A percentile compares a stretch with the other conserved stretches of the same genome.
Evolutionary conservation across 2,797 vertebrate species (phyloP).

Genomic region (Phrynocephalus vlangalii): DNA sequence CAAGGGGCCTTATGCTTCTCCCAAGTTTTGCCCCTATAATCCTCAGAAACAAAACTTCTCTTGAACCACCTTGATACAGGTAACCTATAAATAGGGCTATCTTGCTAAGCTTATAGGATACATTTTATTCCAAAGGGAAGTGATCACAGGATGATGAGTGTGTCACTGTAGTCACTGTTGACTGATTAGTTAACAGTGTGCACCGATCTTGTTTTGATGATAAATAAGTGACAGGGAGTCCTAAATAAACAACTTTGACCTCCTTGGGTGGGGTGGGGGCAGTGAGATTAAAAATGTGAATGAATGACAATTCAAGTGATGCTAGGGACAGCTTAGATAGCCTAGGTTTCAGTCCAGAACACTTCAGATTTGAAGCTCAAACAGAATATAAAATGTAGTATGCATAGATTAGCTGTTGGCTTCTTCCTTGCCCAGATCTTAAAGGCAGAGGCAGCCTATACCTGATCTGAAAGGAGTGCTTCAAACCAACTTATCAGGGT

Average conservation of each 20-base stretch:
- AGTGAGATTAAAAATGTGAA: neutral
- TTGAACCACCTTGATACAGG: neutral
- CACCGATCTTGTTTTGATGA: neutral
- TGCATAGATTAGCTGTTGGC: no score
- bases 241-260: neutral
- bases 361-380: neutral
- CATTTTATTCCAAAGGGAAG: neutral
- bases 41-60: no score
- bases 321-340: neutral
- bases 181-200: neutral
- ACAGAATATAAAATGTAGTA: no score
- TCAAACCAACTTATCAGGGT: no score
- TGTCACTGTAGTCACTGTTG: neutral
- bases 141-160: neutral
- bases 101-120: no score
- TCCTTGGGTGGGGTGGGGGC: neutral
- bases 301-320: neutral
- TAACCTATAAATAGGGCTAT: no score
- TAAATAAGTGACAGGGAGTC: neutral
- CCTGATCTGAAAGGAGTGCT: no score
- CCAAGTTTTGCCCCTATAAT: no score
- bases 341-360: neutral
- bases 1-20: no score
- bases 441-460: no score
- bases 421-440: no score